Conservation (phyloP, 2,113 vertebrate genomes). For the Poeciliopsis turrubarensis region DNA sequence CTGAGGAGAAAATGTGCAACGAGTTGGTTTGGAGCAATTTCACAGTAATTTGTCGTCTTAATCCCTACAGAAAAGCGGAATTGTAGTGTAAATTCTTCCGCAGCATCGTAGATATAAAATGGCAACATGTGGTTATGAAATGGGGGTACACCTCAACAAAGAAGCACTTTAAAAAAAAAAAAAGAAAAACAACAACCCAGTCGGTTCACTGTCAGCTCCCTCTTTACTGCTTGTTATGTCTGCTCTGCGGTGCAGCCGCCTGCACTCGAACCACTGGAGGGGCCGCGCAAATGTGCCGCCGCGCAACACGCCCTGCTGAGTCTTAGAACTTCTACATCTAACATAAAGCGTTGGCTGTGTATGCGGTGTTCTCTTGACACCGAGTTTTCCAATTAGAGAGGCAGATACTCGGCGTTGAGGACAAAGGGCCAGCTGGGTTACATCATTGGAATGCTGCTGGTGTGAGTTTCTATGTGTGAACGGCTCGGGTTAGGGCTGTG, state of each 20-base stretch:
- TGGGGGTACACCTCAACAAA: neutral
- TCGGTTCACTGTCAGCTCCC: neutral
- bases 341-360: slow-evolving; percentile 3
- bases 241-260: neutral
- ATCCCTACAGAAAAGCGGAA: too few relatives aligned
- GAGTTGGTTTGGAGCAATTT: neutral
- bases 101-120: neutral
- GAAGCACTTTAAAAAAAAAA: neutral
- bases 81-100: too few relatives aligned
- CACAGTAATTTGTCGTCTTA: too few relatives aligned
- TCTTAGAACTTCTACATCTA: slow-evolving; percentile 20
- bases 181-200: neutral
- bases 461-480: slow-evolving; percentile 52
- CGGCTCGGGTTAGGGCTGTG: slow-evolving; percentile 45
- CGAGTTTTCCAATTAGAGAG: slow-evolving; percentile 62
- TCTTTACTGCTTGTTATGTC: neutral
- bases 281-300: neutral
- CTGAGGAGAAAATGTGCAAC: neutral
- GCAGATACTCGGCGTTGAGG: slow-evolving; percentile 34
- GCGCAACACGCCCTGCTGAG: slow-evolving; percentile 2
- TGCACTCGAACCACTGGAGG: neutral
- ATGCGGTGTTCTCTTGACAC: slow-evolving; percentile 35
- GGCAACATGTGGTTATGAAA: neutral
- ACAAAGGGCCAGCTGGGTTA: slow-evolving; percentile 75
- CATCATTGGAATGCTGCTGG: slow-evolving; percentile 78